These are phyloP conservation scores for Fragum whitleyi DNA, from an alignment of 2,888 invertebrate species.

Conservation along the genomic window DNA sequence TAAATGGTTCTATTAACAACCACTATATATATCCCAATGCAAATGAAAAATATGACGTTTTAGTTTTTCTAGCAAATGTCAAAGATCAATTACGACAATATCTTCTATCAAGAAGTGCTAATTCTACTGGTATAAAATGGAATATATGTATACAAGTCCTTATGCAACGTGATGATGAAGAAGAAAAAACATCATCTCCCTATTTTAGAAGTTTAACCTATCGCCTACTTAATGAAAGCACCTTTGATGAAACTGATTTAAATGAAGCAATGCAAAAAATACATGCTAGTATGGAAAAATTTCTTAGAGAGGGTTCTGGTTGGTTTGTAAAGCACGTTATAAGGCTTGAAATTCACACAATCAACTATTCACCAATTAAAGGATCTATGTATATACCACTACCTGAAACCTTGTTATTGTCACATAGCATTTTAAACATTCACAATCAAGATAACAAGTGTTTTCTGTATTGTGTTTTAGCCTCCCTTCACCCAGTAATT, in stretches of 20 bases:
- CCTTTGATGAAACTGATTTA: conserved; percentile 27
- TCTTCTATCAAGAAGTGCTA: conserved; percentile 1
- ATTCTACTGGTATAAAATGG: conserved; percentile 46
- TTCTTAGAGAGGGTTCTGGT: conserved; percentile 39
- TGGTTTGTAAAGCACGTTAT: conserved; percentile 54
- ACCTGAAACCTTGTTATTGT: conserved; percentile 18
- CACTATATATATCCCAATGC: conserved; percentile 23
- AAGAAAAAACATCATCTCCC: conserved; percentile 34
- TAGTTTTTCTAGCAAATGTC: conserved; percentile 39
- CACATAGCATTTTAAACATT: conserved; percentile 46
- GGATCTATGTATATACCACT: conserved; percentile 45
- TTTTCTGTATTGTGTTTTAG: conserved; percentile 49
- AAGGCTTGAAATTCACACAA: conserved; percentile 45
- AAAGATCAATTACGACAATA: conserved; percentile 16
- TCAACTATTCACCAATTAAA: conserved; percentile 37
- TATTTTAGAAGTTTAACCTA: conserved; percentile 41
- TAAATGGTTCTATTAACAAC: conserved; percentile 24
- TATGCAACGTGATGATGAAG: conserved; percentile 38
- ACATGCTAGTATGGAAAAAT: conserved; percentile 48
- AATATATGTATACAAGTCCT: conserved; percentile 45
- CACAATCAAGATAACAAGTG: conserved; percentile 52
- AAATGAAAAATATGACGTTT: conserved; percentile 37
- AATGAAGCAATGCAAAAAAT: conserved; percentile 53
- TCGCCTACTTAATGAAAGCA: conserved; percentile 1
- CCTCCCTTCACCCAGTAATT: conserved; percentile 40